phyloP scores from a whole-genome alignment of 2,888 invertebrate species.

The Dryobota labecula region DNA sequence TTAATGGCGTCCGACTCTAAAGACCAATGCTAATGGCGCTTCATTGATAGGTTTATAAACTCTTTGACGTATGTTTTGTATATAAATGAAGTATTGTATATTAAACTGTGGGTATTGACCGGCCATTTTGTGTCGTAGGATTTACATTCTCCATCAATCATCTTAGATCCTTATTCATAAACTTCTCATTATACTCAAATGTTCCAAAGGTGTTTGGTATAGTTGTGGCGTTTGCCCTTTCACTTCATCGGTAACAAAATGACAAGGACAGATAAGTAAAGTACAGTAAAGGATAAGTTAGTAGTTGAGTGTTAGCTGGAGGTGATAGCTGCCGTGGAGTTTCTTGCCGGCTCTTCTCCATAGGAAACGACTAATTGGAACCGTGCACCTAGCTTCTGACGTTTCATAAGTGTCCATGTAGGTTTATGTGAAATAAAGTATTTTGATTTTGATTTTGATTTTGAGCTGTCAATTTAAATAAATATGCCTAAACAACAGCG shows the following conservation, averaged over 20 bases:
- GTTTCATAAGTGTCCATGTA: too few species aligned
- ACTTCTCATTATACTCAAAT: not conserved
- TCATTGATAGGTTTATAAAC: conserved; percentile 18
- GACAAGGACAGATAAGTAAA: conserved; percentile 9
- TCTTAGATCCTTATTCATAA: conserved; percentile 5
- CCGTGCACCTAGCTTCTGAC: too few species aligned
- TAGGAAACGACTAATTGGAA: too few species aligned
- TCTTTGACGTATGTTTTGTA: conserved; percentile 27
- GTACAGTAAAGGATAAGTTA: not conserved
- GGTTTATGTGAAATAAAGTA: too few species aligned
- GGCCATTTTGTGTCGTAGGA: not conserved
- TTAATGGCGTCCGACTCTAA: conserved; percentile 17
- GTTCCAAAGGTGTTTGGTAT: not conserved
- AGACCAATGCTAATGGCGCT: conserved; percentile 14
- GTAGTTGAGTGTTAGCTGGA: not conserved
- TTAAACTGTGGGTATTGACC: not conserved
- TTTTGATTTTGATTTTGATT: too few species aligned
- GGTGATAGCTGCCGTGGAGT: too few species aligned
- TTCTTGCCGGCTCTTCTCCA: too few species aligned
- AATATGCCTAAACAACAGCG: too few species aligned
- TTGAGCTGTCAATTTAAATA: not conserved
- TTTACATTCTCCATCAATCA: conserved; percentile 27
- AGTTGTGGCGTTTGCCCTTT: conserved; percentile 9
- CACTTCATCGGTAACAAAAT: conserved; percentile 12
- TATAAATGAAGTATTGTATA: conserved; percentile 7